Evolutionary conservation across 2,113 vertebrate species (phyloP).

Genomic region (Zosterops pallidus): DNA sequence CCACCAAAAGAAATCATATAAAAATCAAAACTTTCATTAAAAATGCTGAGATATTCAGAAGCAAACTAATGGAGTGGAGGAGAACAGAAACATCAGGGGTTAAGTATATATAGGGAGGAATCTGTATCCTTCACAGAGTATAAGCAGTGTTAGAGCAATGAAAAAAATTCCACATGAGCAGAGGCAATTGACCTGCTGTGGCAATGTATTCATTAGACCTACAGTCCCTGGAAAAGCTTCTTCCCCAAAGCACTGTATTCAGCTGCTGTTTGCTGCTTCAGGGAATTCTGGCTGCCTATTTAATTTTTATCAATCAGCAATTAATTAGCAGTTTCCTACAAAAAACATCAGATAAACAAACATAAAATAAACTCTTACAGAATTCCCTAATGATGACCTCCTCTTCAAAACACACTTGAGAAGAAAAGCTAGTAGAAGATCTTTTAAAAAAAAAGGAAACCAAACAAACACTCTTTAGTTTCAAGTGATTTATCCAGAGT

Average conservation of each 20-base stretch:
- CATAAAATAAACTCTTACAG: slow-evolving; percentile 3
- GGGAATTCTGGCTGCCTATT: slow-evolving; percentile 5
- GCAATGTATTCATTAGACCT: neutral
- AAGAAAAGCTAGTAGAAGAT: neutral
- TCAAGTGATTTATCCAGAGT: neutral
- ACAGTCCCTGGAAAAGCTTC: neutral
- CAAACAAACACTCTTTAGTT: neutral
- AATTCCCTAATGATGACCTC: neutral
- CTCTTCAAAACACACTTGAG: slow-evolving; percentile 28
- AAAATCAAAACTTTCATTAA: neutral
- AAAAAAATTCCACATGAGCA: neutral
- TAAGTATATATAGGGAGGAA: neutral
- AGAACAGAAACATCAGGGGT: neutral
- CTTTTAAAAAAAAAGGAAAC: neutral
- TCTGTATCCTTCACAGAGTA: neutral
- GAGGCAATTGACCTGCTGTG: neutral
- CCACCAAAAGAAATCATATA: neutral
- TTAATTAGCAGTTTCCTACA: slow-evolving; percentile 54
- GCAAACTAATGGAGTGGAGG: neutral
- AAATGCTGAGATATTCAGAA: neutral
- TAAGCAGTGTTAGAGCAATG: neutral
- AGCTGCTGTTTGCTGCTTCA: neutral
- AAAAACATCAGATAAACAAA: slow-evolving; percentile 23
- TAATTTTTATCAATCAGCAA: slow-evolving; percentile 20
- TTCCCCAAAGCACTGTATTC: neutral